Base-by-base conservation (phyloP, 2,113 vertebrate genomes). In the Ochotona princeps region DNA sequence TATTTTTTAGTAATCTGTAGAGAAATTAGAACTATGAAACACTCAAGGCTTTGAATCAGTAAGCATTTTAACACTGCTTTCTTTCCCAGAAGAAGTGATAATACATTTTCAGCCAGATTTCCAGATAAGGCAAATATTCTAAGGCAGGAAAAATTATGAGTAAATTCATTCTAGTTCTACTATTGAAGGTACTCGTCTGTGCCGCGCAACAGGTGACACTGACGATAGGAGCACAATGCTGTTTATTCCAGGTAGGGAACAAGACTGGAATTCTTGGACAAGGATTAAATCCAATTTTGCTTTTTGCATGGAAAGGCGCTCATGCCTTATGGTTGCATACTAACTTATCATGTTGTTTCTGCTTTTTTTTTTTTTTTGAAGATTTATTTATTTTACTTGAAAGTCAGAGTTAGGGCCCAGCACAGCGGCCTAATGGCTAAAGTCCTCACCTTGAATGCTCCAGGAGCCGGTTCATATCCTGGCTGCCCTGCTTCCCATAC, bases 1-100 rank as follows among this genome's bases (percentile, higher is more conserved):
- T 20, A 35, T 85, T 47, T 89, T 81, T 79, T 79, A 69, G 84
- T 72, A 73, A 61, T 65, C 25, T 81, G 12, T 54, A 78, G 85
- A 87, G 28, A 93, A 83, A 35, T 70, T 54, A 78, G 20, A 94
- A 49, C 54, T 5, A 83, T 82, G 26, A 69, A 38, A 87, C 92
- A 44, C 38, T 81, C 44, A 86, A 25, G 70, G 11, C 38, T 35
- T 66, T 35, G 69, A n/a, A 35, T 87, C 30, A 61, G 70, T 12
- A 47, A 32, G 15, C 44, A 30, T 17, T 80, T 84, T 70, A 26
- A 66, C 26, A 28, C 5, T 67, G n/a, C 76, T 83, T 65, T 30
- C 23, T 80, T 78, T 83, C 11, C 32, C 0, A 44, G 5, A 85
- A 83, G 75, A 85, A 70, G 49, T 57, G 66, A 75, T 28, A 60